These are phyloP conservation scores for Lutraria lutraria DNA, from an alignment of 2,888 invertebrate genomes.

Conservation along the genomic window DNA sequence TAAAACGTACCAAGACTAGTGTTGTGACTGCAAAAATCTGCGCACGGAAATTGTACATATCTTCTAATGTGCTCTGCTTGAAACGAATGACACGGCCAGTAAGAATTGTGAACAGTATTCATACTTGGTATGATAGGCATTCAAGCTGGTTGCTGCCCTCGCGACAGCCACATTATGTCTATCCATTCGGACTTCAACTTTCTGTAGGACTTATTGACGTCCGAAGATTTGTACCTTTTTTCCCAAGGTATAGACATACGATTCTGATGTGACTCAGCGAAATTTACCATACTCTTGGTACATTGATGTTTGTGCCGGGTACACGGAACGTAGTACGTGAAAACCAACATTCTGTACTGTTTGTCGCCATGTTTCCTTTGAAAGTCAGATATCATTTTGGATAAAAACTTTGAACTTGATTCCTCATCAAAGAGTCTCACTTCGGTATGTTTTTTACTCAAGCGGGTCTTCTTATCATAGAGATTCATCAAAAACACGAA, in stretches of 20 bases:
- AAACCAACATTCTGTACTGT: neutral
- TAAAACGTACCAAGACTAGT: too few relatives aligned
- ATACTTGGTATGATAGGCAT: too few relatives aligned
- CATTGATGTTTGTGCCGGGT: neutral
- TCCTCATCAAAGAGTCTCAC: neutral
- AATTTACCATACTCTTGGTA: neutral
- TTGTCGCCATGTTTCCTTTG: neutral
- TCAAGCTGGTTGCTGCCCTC: too few relatives aligned
- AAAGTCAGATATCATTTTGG: neutral
- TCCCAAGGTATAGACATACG: neutral
- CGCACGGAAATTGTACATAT: too few relatives aligned
- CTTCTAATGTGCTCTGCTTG: too few relatives aligned
- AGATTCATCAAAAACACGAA: constrained; percentile 3
- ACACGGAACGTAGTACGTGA: neutral
- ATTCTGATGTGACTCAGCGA: neutral
- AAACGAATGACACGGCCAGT: too few relatives aligned
- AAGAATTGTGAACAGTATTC: too few relatives aligned
- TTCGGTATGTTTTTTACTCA: neutral
- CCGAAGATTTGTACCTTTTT: neutral
- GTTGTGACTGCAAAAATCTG: too few relatives aligned
- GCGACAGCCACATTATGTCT: neutral
- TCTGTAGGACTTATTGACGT: neutral
- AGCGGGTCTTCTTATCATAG: neutral
- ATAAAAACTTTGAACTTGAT: neutral
- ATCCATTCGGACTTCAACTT: neutral